phyloP scores from a whole-genome alignment of 2,888 invertebrate species.

The Operophtera brumata region DNA sequence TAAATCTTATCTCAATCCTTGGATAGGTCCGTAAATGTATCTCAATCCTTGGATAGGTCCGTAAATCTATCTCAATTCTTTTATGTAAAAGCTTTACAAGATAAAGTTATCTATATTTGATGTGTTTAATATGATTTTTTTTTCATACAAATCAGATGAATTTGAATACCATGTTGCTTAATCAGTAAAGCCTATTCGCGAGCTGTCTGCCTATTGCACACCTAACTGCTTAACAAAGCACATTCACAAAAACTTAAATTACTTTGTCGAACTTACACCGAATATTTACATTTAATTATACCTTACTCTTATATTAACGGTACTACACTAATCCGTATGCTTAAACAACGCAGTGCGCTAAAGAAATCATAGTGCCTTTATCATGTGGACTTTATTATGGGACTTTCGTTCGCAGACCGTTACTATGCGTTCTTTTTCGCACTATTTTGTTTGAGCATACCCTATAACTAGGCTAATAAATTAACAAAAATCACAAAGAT shows the following conservation, averaged over 20 bases:
- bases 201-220: constrained; percentile 19
- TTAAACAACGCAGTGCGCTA: background rate
- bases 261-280: constrained; percentile 50
- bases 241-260: constrained; percentile 64
- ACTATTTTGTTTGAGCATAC: background rate
- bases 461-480: constrained; percentile 18
- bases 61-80: no score
- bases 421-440: background rate
- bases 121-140: no score
- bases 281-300: constrained; percentile 64
- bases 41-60: no score
- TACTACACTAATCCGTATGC: constrained; percentile 26
- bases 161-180: constrained; percentile 8
- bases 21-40: no score
- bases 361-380: background rate
- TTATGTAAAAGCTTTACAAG: no score
- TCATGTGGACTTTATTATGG: background rate
- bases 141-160: background rate
- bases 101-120: no score
- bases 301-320: constrained; percentile 31
- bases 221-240: constrained; percentile 24
- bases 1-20: no score
- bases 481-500: constrained; percentile 31
- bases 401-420: background rate
- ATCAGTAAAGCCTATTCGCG: background rate